phyloP scores from a whole-genome alignment of 2,888 invertebrate species.

The Caenorhabditis parvicauda region DNA sequence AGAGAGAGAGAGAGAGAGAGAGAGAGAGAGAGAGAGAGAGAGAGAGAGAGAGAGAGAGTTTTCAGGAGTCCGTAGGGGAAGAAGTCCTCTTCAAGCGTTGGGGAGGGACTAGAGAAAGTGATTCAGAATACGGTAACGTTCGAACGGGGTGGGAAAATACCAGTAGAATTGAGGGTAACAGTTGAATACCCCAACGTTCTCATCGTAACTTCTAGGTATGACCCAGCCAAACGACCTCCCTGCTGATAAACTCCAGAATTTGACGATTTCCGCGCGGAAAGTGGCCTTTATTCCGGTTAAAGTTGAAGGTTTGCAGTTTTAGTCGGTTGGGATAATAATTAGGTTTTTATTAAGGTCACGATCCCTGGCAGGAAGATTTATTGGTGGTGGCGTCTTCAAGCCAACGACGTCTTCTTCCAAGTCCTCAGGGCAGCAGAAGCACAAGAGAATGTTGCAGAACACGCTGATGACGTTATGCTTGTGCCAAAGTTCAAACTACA shows the following conservation, averaged over 20 bases:
- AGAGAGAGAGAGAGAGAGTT: too few relatives aligned
- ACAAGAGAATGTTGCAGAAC: slow-evolving; percentile 36
- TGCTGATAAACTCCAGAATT: slow-evolving; percentile 40
- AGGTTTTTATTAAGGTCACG: slow-evolving; percentile 2
- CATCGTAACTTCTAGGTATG: slow-evolving; percentile 31
- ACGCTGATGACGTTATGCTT: slow-evolving; percentile 43
- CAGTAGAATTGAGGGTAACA: slow-evolving; percentile 34
- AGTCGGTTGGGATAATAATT: background rate
- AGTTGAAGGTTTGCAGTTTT: slow-evolving; percentile 31
- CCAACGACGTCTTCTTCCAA: slow-evolving; percentile 38
- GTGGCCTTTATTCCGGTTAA: slow-evolving; percentile 40
- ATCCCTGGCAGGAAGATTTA: slow-evolving; percentile 34
- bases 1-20: too few relatives aligned
- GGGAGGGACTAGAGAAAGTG: slow-evolving; percentile 49
- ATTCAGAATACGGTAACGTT: slow-evolving; percentile 47
- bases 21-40: too few relatives aligned
- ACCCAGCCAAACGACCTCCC: slow-evolving; percentile 41
- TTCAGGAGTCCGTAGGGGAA: slow-evolving; percentile 50
- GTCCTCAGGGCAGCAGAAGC: slow-evolving; percentile 31
- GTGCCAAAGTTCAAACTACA: slow-evolving; percentile 52
- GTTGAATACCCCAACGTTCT: background rate
- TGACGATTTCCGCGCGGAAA: slow-evolving; percentile 43
- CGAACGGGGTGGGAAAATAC: slow-evolving; percentile 57
- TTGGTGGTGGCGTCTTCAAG: slow-evolving; percentile 55
- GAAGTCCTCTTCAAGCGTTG: slow-evolving; percentile 52